Evolutionary conservation across 2,888 invertebrate genomes (phyloP), one percentile per base, ranked within the genome.

Genomic region (Euzetes globulus): DNA sequence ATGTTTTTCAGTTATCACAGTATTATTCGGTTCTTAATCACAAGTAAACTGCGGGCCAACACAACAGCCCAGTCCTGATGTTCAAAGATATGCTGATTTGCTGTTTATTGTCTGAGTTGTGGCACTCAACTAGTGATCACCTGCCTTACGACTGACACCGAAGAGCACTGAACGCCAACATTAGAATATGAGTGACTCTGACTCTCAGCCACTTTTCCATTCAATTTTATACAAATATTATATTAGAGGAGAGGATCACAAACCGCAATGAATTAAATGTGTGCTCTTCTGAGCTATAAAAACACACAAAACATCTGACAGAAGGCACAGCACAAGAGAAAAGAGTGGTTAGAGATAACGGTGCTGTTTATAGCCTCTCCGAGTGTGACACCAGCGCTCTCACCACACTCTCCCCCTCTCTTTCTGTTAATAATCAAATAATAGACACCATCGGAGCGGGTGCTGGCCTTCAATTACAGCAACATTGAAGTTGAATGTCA

Each of bases 231-330:
- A 33, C 33, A 33, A 33, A 47, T 17, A 47, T 13, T 3, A 47
- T n/a, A 47, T 47, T 17, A 7, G n/a, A 13, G n/a, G 47, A 47
- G 47, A 47, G 47, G 13, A 47, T 47, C 47, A n/a, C 33, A 47
- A 63, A 63, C 63, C 63, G 33, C 63, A 63, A 63, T 29, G 63
- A 63, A 63, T 25, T 55, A 55, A 63, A 63, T 63, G 27, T 63
- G 63, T 63, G 27, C 27, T 63, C 29, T 27, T 63, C 29, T 5
- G 55, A 22, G 63, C 63, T 58, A 58, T 25, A 58, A 58, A 33
- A 47, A 47, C 47, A 47, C 47, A 58, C 58, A 58, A 11, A 58
- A 6, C 58, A 58, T 58, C 19, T 58, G 58, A 58, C 58, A 63
- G 63, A 29, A 63, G 63, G 63, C 55, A 55, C 55, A 9, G 15